phyloP scores from a whole-genome alignment of 2,113 vertebrate genomes.

The Ellobius talpinus region DNA sequence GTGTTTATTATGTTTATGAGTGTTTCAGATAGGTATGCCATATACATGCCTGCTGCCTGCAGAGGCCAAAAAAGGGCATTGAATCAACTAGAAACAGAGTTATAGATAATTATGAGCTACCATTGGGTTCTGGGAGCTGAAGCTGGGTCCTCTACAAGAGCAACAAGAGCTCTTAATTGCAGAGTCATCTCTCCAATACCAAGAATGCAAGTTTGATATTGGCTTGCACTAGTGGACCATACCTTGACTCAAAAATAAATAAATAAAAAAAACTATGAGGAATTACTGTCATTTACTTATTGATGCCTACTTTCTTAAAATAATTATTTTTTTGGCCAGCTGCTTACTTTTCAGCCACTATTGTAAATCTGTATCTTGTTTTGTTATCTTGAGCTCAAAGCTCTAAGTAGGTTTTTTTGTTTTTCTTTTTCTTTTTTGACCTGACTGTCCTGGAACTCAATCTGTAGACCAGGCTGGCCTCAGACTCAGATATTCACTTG shows the following conservation, averaged over 20 bases:
- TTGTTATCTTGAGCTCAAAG: not conserved
- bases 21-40: not conserved
- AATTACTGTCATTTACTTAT: not conserved
- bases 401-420: not conserved
- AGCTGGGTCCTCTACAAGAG: not conserved
- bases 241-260: not conserved
- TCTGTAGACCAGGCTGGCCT: too few species aligned
- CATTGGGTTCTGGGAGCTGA: not conserved
- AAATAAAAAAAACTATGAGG: not conserved
- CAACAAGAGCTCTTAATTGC: not conserved
- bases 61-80: not conserved
- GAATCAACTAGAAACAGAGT: not conserved
- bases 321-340: not conserved
- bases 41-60: not conserved
- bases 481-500: too few species aligned
- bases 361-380: conserved; percentile 14
- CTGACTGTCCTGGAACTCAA: not conserved
- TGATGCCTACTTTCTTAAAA: not conserved
- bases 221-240: too few species aligned
- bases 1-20: not conserved
- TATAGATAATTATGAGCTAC: not conserved
- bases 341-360: not conserved
- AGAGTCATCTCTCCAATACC: not conserved
- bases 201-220: not conserved
- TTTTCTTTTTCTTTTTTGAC: too few species aligned